A percentile compares a stretch with the other conserved stretches of the same genome.
Conservation (phyloP, 2,888 invertebrate genomes). For the Drosophila nigricruria region DNA sequence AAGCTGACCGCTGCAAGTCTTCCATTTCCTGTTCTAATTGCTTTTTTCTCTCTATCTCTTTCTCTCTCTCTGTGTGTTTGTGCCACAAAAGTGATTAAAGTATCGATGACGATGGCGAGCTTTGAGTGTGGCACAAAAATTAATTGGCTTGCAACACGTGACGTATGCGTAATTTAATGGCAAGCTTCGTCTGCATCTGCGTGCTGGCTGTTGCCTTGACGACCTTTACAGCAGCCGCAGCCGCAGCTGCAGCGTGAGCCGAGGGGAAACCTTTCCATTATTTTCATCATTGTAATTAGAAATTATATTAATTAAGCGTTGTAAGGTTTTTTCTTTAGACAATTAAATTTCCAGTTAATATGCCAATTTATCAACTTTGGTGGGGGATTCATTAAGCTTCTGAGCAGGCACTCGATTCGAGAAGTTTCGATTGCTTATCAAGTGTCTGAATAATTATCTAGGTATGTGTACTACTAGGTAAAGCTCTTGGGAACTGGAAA, state of each 20-base stretch:
- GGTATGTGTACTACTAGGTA: not conserved
- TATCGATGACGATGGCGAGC: constrained; percentile 54
- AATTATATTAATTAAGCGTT: constrained; percentile 23
- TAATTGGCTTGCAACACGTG: constrained; percentile 69
- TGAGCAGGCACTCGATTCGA: not conserved
- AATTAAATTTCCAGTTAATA: constrained; percentile 28
- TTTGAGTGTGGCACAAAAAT: constrained; percentile 15
- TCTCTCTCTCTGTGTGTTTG: not conserved
- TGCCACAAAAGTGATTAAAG: constrained; percentile 49
- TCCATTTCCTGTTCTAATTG: constrained; percentile 47
- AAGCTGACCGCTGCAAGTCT: constrained; percentile 19
- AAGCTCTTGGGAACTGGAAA: no score
- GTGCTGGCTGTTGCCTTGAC: constrained; percentile 20
- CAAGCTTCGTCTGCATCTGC: constrained; percentile 7
- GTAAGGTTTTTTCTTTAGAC: not conserved
- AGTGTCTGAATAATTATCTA: not conserved
- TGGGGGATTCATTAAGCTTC: not conserved
- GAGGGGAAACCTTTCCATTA: not conserved
- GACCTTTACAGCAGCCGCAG: constrained; percentile 7
- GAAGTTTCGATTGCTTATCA: not conserved
- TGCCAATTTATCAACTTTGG: constrained; percentile 1
- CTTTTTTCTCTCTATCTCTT: not conserved
- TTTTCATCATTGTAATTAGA: constrained; percentile 1
- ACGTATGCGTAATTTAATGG: constrained; percentile 72
- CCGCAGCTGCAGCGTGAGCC: not conserved